Percentiles rank a stretch among this genome's conserved stretches.
phyloP scores from a whole-genome alignment of 2,113 vertebrate species.

The Lagenorhynchus albirostris region DNA sequence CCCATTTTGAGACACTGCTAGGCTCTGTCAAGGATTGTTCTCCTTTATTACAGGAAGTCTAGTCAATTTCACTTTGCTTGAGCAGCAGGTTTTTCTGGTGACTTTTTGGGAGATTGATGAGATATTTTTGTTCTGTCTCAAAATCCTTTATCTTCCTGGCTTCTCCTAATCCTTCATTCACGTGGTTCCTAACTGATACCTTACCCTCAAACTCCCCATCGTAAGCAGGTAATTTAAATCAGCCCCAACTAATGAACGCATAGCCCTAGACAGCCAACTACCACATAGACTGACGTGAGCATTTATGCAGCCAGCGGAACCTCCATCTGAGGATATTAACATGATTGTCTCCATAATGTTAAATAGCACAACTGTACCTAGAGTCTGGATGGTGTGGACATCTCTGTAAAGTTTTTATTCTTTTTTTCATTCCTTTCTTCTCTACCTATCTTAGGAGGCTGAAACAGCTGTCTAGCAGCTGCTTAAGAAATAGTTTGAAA shows the following conservation, averaged over 20 bases:
- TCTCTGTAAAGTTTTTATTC: neutral
- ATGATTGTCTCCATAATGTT: neutral
- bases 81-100: neutral
- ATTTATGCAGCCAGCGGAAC: neutral
- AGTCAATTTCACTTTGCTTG: neutral
- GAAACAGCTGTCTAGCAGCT: constrained; percentile 7
- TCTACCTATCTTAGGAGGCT: neutral
- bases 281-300: neutral
- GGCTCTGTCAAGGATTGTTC: neutral
- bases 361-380: neutral
- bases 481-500: neutral
- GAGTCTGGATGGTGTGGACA: neutral
- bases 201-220: neutral
- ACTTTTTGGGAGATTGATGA: neutral
- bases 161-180: neutral
- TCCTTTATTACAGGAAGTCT: neutral
- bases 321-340: neutral
- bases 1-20: neutral
- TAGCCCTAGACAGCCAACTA: neutral
- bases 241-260: neutral
- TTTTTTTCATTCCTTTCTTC: neutral
- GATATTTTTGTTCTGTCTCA: neutral
- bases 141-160: neutral
- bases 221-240: neutral
- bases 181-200: neutral